Percentiles rank a stretch among this genome's conserved stretches.
Evolutionary conservation across 2,888 invertebrate genomes (phyloP).

Genomic region (Catocala fraxini): DNA sequence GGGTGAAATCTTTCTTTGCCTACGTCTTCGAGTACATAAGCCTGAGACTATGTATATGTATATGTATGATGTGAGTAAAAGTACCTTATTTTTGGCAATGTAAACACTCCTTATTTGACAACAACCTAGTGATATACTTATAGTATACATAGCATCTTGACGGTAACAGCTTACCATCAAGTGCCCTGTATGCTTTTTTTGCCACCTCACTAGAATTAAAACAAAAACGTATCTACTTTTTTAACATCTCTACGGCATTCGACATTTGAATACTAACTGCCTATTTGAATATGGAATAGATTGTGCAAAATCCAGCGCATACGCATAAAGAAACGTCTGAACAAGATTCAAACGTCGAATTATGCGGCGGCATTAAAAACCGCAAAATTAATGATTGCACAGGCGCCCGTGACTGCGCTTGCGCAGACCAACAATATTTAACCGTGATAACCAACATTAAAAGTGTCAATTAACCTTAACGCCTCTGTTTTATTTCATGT

Average conservation of each 20-base stretch:
- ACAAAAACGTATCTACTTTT: neutral
- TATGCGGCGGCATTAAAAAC: slow-evolving; percentile 42
- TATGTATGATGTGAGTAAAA: too few species aligned
- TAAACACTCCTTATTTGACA: too few species aligned
- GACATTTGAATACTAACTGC: slow-evolving; percentile 4
- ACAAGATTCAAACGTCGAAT: slow-evolving; percentile 38
- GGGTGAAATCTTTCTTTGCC: too few species aligned
- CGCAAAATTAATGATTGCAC: slow-evolving; percentile 42
- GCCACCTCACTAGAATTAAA: too few species aligned
- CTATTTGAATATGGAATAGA: slow-evolving; percentile 27
- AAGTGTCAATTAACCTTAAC: slow-evolving; percentile 51
- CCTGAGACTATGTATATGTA: too few species aligned
- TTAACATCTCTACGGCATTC: neutral
- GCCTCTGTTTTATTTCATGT: slow-evolving; percentile 45
- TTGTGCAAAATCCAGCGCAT: slow-evolving; percentile 19
- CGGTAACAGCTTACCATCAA: too few species aligned
- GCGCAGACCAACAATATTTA: slow-evolving; percentile 42
- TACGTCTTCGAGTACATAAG: too few species aligned
- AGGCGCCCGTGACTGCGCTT: slow-evolving; percentile 23
- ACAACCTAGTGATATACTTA: too few species aligned
- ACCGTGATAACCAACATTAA: slow-evolving; percentile 48
- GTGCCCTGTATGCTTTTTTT: too few species aligned
- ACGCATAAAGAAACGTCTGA: slow-evolving; percentile 31
- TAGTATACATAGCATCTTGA: too few species aligned
- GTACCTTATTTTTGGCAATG: too few species aligned